Evolutionary conservation across 2,888 invertebrate genomes (phyloP), one percentile per base, ranked within the genome.

Genomic region (Hoplodrina ambigua): DNA sequence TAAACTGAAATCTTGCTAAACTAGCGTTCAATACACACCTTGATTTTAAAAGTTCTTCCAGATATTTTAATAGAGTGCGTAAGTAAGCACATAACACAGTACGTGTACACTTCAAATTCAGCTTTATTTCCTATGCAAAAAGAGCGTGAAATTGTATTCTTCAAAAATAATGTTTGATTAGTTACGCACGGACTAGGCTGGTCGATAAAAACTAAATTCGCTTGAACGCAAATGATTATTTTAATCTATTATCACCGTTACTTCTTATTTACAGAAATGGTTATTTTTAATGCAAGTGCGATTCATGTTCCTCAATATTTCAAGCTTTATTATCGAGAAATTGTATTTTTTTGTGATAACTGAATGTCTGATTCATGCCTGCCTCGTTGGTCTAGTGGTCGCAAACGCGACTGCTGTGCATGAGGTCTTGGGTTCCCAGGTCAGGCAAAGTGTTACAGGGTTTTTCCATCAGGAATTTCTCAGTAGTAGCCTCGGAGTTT

Each of bases 241-340:
- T 78, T 62, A 75, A 82, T 82, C 71, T 75, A 61, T 61, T 74
- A 54, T 64, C 61, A 82, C 75, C 57, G 80, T 78, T 80, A 75
- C 55, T 55, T 82, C 30, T 68, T 46, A 60, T 13, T 25, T 19
- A 54, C 59, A 50, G 54, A 37, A 15, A 19, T 52, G 10, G 30
- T 67, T 50, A 0, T 19, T 69, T 59, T 46, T 44, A 20, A 41
- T 25, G 20, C 17, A 19, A 52, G 15, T 53, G 19, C n/a, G 5
- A 30, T 57, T 30, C 37, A 17, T 49, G 13, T 33, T 17, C n/a
- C 2, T 44, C 0, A n/a, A 25, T 15, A 0, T 25, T 69, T 20
- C 19, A 54, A 59, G 52, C 2, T 58, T 11, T 13, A 33, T 50
- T 17, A 33, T 13, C 11, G n/a, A n/a, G 13, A 25, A 19, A 2